phyloP scores from a whole-genome alignment of 2,797 vertebrate genomes.

The Decapterus maruadsi region DNA sequence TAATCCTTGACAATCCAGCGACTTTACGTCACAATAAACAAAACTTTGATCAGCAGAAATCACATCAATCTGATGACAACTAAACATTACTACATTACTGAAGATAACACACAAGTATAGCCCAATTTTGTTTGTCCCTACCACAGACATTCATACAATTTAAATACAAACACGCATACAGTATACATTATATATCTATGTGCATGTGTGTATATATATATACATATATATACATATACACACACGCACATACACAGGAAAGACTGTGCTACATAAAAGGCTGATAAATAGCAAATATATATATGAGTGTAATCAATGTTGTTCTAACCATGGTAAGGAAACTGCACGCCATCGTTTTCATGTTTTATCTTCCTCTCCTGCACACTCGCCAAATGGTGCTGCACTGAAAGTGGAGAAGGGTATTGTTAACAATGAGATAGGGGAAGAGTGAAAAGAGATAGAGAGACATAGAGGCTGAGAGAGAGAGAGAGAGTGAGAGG shows the following conservation, averaged over 20 bases:
- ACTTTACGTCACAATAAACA: constrained; percentile 19
- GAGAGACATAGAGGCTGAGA: constrained; percentile 35
- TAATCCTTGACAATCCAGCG: constrained; percentile 31
- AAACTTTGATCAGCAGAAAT: constrained; percentile 34
- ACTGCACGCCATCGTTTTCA: constrained; percentile 90
- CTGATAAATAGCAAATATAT: constrained; percentile 63
- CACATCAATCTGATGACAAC: constrained; percentile 34
- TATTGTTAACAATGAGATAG: constrained; percentile 80
- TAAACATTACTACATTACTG: constrained; percentile 40
- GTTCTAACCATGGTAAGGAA: constrained; percentile 90
- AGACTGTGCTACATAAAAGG: constrained; percentile 65
- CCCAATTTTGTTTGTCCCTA: constrained; percentile 13
- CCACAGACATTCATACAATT: constrained; percentile 37
- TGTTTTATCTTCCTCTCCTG: constrained; percentile 91
- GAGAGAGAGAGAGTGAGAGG: constrained; percentile 28
- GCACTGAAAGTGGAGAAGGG: constrained; percentile 88
- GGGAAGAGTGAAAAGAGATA: constrained; percentile 49
- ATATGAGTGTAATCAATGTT: constrained; percentile 82
- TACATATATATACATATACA: constrained; percentile 6
- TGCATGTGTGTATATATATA: constrained; percentile 7
- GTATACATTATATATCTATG: constrained; percentile 5
- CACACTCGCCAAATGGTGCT: constrained; percentile 89
- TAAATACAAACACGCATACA: constrained; percentile 29
- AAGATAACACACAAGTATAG: constrained; percentile 18
- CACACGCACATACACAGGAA: constrained; percentile 59